Base-by-base conservation (phyloP, 2,113 vertebrate species). In the Heloderma charlesbogerti region DNA sequence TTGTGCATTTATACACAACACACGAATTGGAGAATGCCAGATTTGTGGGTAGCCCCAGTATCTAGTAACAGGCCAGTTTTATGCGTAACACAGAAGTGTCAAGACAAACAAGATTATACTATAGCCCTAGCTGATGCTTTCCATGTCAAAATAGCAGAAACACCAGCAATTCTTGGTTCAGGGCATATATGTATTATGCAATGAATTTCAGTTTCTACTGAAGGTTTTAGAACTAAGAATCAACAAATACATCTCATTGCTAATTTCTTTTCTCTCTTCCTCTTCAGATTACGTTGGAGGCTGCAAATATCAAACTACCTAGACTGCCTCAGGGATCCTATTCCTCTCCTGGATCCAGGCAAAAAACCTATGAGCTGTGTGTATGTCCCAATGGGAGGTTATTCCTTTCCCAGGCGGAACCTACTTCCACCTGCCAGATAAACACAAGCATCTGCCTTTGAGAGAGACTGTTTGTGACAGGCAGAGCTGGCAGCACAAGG, bases 281-380 rank as follows among this genome's bases (percentile, higher is more conserved):
- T 72, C 0, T 97, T 92, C 95, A 99, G 99, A 99, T 99, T 96
- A 98, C 96, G 86, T 97, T 99, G 98, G 98, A 99, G 86, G 98
- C 99, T 92, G 98, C 96, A 90, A 98, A 98, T 96, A 99, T 99
- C 96, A 98, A 97, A 93, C 98, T 99, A 95, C 98, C 98, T 96
- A 98, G 98, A 88, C 97, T 99, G 96, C 99, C 99, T 29, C 98
- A 98, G 87, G 99, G 98, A 92, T 98, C 98, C 95, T 98, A 98
- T 94, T 98, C 99, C 1, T 96, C 98, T 91, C 95, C 98, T 1
- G 98, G 98, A 92, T 97, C 97, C 92, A 97, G 98, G 97, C 99
- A 99, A 97, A 99, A 98, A 92, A 98, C 99, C 93, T 99, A 98
- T 93, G 99, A 99, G 98, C 98, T 99, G 93, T 99, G 99, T 93